These are phyloP conservation scores for Eurois occulta DNA, from an alignment of 2,888 invertebrate species.

Conservation along the genomic window DNA sequence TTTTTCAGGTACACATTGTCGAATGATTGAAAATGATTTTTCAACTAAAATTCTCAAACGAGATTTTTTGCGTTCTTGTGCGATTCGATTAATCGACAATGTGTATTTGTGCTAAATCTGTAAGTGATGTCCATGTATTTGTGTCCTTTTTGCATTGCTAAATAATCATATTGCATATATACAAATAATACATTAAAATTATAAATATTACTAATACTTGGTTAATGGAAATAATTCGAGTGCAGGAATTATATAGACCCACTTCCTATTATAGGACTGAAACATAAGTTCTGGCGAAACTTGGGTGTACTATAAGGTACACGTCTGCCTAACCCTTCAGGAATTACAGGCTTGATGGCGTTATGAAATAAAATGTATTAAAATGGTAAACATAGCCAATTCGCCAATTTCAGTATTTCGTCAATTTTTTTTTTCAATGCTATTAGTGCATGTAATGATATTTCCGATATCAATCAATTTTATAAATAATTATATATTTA, in stretches of 20 bases:
- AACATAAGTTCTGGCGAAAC: background rate
- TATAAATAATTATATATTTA: background rate
- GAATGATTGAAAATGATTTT: conserved; percentile 4
- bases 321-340: background rate
- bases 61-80: background rate
- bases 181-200: conserved; percentile 13
- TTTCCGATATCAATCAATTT: background rate
- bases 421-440: background rate
- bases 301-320: background rate
- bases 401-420: background rate
- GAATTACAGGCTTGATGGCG: background rate
- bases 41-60: background rate
- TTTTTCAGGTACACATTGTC: conserved; percentile 35
- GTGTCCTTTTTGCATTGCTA: conserved; percentile 51
- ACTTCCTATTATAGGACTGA: background rate
- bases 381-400: background rate
- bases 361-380: background rate
- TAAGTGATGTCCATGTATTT: conserved; percentile 45
- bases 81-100: conserved; percentile 24
- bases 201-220: conserved; percentile 30
- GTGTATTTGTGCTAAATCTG: conserved; percentile 16
- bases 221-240: background rate
- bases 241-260: background rate
- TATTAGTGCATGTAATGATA: no score
- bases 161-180: conserved; percentile 7